Percentiles rank a stretch among this genome's conserved stretches.
Evolutionary conservation across 1,140 invertebrate genomes (phyloP).

Genomic region (Drosophila rhopaloa): DNA sequence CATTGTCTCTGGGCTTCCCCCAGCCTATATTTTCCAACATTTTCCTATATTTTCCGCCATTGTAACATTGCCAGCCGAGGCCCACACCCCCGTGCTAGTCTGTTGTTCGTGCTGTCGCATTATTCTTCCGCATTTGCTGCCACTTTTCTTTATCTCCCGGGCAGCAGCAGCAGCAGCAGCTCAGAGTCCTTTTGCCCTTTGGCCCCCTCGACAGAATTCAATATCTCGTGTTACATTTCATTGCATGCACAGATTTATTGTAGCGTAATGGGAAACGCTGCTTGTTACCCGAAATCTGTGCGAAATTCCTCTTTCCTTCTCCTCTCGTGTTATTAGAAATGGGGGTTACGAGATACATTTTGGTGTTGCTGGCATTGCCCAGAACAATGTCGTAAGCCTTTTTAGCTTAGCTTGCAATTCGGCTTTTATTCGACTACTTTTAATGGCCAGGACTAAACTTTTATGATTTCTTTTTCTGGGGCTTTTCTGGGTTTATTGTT

Average conservation of each 20-base stretch:
- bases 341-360: conserved; percentile 29
- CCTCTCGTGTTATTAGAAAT: conserved; percentile 27
- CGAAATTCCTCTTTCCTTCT: conserved; percentile 22
- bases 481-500: conserved; percentile 44
- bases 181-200: conserved; percentile 19
- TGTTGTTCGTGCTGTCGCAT: conserved; percentile 81
- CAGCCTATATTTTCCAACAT: conserved; percentile 29
- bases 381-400: conserved; percentile 49
- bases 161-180: conserved; percentile 29
- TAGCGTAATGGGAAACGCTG: conserved; percentile 62
- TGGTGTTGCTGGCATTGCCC: conserved; percentile 23
- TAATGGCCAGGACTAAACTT: conserved; percentile 43
- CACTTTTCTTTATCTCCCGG: conserved; percentile 78
- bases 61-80: conserved; percentile 34
- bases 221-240: conserved; percentile 84
- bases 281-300: conserved; percentile 41
- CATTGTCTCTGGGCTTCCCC: conserved; percentile 53
- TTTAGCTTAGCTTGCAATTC: conserved; percentile 49
- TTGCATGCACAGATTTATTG: conserved; percentile 82
- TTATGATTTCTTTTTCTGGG: conserved; percentile 36
- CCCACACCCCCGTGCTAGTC: conserved; percentile 26
- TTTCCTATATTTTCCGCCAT: conserved; percentile 57
- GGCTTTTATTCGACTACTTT: conserved; percentile 46
- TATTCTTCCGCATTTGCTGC: conserved; percentile 82
- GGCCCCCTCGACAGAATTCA: conserved; percentile 66